These are phyloP conservation scores for Plestiodon gilberti DNA, from an alignment of 2,113 vertebrate species.

Conservation along the genomic window DNA sequence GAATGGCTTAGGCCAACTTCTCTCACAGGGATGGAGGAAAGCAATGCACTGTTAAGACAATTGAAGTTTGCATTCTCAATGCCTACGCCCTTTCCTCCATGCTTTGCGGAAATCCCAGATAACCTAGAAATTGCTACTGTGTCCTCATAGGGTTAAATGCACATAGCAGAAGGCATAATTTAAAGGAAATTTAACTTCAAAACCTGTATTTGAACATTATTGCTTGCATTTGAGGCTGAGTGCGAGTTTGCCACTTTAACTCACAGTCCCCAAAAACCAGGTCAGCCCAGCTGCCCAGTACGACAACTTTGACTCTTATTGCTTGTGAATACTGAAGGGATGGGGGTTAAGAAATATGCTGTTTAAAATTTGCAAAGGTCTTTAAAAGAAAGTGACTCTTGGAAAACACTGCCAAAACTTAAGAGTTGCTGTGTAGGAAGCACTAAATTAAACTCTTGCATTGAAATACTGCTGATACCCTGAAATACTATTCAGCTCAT, in stretches of 20 bases:
- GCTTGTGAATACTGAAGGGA: constrained; percentile 83
- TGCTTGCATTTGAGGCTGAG: constrained; percentile 77
- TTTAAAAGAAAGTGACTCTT: constrained; percentile 68
- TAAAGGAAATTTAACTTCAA: constrained; percentile 48
- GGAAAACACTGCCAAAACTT: constrained; percentile 60
- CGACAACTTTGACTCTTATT: constrained; percentile 78
- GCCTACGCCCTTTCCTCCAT: constrained; percentile 51
- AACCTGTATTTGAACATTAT: constrained; percentile 74
- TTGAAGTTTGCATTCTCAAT: constrained; percentile 47
- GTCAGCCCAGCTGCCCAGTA: constrained; percentile 65
- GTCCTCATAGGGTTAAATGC: constrained; percentile 62
- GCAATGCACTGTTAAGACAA: constrained; percentile 47
- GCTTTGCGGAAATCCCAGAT: constrained; percentile 35
- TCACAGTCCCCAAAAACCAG: constrained; percentile 73
- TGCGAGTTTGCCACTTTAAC: constrained; percentile 64
- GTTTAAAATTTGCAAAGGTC: constrained; percentile 72
- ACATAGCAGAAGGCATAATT: constrained; percentile 59
- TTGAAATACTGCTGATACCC: constrained; percentile 51
- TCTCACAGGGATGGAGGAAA: constrained; percentile 57
- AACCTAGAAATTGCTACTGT: constrained; percentile 52
- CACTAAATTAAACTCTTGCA: constrained; percentile 50
- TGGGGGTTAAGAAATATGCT: constrained; percentile 69
- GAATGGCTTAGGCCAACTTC: constrained; percentile 63
- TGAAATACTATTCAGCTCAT: constrained; percentile 40
- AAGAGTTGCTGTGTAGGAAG: constrained; percentile 57